Evolutionary conservation across 2,113 vertebrate genomes (phyloP), one percentile per base, ranked within the genome.

Genomic region (Gobio gobio): DNA sequence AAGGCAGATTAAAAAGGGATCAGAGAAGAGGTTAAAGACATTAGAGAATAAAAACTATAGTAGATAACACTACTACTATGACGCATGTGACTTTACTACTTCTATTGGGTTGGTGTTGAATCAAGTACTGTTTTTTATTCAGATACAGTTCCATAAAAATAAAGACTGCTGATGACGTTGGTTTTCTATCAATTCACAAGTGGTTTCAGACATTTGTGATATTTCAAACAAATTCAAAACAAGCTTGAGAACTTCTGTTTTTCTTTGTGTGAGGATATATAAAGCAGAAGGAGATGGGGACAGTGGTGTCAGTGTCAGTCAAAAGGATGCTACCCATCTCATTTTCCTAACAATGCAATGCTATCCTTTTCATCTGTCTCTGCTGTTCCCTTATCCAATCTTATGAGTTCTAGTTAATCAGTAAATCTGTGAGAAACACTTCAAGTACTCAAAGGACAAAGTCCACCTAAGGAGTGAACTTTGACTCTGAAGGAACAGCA

Each of bases 1-100:
- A 78, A 54, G 66, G 73, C 13, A 13, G 40, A 56, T 77, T 51
- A 76, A 45, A 82, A 84, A 79, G 13, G 63, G 51, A 80, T 78
- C 70, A 77, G 54, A 59, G 49, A 70, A 26, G 40, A 54, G 8
- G 73, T 22, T 22, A 47, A 26, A 63, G 58, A 63, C n/a, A 61
- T 63, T 79, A 79, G 59, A 63, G 56, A 78, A 36, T 13, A 36
- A 36, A 40, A 78, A 43, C 56, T 20, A 80, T n/a, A 26, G 26
- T 33, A 29, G 43, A 80, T 24, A 45, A 9, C n/a, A 26, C 16
- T 76, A 76, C 20, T 54, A 76, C 16, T 1, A 49, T 51, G 14
- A 51, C 6, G 5, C 14, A 26, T 13, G 1, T 3, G 40, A 7
- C 12, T 1, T 24, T 73, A 43, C 36, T 72, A n/a, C 20, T 47